These are phyloP conservation scores for Strigamia transsilvanica DNA, from an alignment of 2,888 invertebrate genomes.

Conservation along the genomic window DNA sequence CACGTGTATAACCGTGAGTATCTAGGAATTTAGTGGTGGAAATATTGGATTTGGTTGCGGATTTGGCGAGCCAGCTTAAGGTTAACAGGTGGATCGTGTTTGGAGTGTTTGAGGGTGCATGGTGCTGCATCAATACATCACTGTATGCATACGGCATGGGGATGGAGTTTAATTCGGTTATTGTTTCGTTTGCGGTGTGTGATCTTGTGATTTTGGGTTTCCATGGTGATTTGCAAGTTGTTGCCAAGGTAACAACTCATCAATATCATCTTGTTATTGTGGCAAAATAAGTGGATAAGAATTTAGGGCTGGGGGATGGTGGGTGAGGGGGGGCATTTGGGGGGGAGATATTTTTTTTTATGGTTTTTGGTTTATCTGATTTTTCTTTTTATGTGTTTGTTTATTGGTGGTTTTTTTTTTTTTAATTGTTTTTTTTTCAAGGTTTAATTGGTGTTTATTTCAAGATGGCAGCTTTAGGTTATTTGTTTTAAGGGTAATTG, in stretches of 20 bases:
- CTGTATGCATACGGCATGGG: too few species aligned
- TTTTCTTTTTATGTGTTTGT: neutral
- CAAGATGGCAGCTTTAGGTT: neutral
- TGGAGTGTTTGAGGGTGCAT: neutral
- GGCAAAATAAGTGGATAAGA: conserved; percentile 33
- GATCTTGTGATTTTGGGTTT: conserved; percentile 6
- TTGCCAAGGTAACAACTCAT: conserved; percentile 16
- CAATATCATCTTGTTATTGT: conserved; percentile 38
- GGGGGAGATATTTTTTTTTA: too few species aligned
- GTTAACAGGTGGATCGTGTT: neutral
- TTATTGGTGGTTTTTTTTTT: neutral
- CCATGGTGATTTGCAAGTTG: neutral
- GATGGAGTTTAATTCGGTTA: neutral
- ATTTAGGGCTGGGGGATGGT: neutral
- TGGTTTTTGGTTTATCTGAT: too few species aligned
- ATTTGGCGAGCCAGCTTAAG: neutral
- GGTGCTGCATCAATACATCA: neutral
- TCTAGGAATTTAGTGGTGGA: neutral
- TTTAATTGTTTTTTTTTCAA: neutral
- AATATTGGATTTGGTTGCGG: conserved; percentile 11
- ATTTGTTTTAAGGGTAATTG: conserved; percentile 26
- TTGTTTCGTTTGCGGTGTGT: neutral
- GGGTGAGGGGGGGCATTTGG: neutral
- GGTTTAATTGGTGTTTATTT: neutral
- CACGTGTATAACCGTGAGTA: neutral